Evolutionary conservation across 1,140 invertebrate species (phyloP).

Genomic region (Halesus radiatus): DNA sequence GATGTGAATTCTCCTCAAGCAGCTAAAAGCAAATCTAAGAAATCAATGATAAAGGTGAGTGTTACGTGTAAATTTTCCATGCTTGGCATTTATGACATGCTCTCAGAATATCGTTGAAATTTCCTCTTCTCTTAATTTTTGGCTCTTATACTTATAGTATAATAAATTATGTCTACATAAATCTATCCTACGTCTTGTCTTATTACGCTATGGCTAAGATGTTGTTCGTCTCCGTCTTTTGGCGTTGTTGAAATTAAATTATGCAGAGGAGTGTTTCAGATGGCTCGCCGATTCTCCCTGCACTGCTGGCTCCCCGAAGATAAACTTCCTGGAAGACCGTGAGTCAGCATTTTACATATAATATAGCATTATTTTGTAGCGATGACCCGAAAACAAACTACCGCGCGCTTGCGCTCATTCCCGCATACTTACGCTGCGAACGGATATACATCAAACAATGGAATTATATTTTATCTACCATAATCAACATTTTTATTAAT

Average conservation of each 20-base stretch:
- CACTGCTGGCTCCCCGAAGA: constrained; percentile 68
- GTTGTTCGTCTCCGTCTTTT: background rate
- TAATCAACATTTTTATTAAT: no score
- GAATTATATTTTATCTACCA: no score
- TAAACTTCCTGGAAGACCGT: constrained; percentile 62
- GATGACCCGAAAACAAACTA: no score
- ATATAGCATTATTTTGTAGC: background rate
- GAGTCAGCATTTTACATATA: constrained; percentile 33
- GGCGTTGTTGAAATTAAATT: constrained; percentile 51
- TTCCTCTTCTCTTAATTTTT: no score
- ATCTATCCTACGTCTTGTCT: no score
- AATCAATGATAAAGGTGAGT: constrained; percentile 48
- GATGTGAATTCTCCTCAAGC: constrained; percentile 47
- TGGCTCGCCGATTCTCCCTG: constrained; percentile 67
- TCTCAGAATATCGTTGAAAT: no score
- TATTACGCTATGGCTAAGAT: no score
- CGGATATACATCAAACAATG: no score
- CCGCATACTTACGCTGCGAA: no score
- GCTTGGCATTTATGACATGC: background rate
- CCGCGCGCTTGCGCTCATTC: no score
- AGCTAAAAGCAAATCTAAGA: constrained; percentile 48
- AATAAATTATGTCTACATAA: no score
- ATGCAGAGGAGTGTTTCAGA: constrained; percentile 69
- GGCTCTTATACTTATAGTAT: no score
- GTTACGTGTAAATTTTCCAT: background rate